These are phyloP conservation scores for Stratiomys singularior DNA, from an alignment of 2,888 invertebrate species.

Conservation along the genomic window DNA sequence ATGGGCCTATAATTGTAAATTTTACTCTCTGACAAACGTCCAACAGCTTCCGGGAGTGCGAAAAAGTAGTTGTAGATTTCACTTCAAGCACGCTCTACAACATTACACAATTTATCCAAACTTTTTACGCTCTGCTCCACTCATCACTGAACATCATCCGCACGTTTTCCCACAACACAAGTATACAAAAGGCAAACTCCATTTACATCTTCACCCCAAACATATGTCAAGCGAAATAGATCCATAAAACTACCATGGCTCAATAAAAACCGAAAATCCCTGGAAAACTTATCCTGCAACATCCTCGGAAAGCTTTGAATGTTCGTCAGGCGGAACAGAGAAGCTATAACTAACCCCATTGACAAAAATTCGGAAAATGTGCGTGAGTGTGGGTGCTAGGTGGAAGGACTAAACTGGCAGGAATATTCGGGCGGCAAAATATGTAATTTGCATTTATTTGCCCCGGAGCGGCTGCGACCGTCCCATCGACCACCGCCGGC, in stretches of 20 bases:
- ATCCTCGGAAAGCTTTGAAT: background rate
- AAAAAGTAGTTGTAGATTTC: too few species aligned
- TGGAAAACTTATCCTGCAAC: conserved; percentile 11
- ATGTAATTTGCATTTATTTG: conserved; percentile 34
- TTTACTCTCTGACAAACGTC: too few species aligned
- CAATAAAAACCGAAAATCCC: conserved; percentile 28
- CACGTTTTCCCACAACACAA: background rate
- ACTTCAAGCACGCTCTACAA: too few species aligned
- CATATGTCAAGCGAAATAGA: conserved; percentile 38
- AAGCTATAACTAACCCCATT: conserved; percentile 32
- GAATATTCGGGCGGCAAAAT: conserved; percentile 3
- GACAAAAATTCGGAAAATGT: conserved; percentile 8
- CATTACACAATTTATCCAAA: background rate
- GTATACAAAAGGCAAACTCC: background rate
- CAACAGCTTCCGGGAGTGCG: background rate
- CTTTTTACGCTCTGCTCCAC: background rate
- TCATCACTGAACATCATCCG: background rate
- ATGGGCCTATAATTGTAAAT: too few species aligned
- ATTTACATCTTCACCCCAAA: conserved; percentile 23
- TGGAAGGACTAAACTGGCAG: background rate
- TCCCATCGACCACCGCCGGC: background rate
- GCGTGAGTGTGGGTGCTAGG: background rate
- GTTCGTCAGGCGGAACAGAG: background rate
- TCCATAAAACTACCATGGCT: conserved; percentile 37
- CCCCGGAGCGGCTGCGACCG: background rate